A percentile compares a stretch with the other conserved stretches of the same genome.
phyloP scores from a whole-genome alignment of 2,888 invertebrate genomes.

The Elgonia sp. region DNA sequence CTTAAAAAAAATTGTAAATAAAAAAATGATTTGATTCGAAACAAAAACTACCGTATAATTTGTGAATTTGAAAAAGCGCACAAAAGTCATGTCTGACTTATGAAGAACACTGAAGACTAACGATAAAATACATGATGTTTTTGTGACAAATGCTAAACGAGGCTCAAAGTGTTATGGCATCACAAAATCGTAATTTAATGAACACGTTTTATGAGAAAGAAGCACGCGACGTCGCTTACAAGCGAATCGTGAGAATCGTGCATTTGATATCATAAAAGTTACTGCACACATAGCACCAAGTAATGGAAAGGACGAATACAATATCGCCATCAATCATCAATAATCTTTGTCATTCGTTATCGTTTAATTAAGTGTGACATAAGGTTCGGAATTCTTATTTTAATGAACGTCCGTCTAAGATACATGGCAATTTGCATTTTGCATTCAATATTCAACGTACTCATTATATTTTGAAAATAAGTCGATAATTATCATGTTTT shows the following conservation, averaged over 20 bases:
- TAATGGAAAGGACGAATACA: slow-evolving; percentile 39
- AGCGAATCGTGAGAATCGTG: slow-evolving; percentile 64
- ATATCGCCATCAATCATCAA: slow-evolving; percentile 50
- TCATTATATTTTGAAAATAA: background rate
- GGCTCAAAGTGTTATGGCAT: slow-evolving; percentile 66
- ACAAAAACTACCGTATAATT: slow-evolving; percentile 14
- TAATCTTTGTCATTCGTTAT: slow-evolving; percentile 56
- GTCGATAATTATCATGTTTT: slow-evolving; percentile 17
- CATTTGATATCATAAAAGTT: slow-evolving; percentile 69
- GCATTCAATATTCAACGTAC: background rate
- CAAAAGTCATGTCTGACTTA: slow-evolving; percentile 59
- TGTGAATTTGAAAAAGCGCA: slow-evolving; percentile 19
- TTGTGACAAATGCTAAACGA: slow-evolving; percentile 68
- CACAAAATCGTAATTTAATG: slow-evolving; percentile 70
- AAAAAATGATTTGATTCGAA: background rate
- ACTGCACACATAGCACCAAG: slow-evolving; percentile 22
- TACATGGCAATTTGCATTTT: slow-evolving; percentile 25
- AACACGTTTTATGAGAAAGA: slow-evolving; percentile 70
- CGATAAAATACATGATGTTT: slow-evolving; percentile 58
- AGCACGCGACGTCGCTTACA: slow-evolving; percentile 69
- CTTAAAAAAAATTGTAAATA: too few relatives aligned
- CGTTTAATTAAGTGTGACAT: slow-evolving; percentile 54
- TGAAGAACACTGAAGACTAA: slow-evolving; percentile 50
- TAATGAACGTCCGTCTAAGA: background rate
- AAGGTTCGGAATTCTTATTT: slow-evolving; percentile 8